Percentiles rank a stretch among this genome's conserved stretches.
phyloP scores from a whole-genome alignment of 2,888 invertebrate species.

The Pseudolycoriella hygida region DNA sequence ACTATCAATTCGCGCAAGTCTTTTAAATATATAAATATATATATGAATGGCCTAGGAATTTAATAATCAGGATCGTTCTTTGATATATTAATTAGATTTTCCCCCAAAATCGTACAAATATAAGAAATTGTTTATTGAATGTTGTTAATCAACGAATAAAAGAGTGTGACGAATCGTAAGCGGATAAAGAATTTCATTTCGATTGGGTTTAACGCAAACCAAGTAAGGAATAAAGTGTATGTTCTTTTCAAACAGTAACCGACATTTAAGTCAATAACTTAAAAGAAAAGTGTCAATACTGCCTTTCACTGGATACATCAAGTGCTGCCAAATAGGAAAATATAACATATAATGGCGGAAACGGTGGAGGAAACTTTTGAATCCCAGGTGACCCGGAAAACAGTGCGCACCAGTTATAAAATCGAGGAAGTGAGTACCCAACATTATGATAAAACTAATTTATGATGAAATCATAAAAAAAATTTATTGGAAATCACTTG shows the following conservation, averaged over 20 bases:
- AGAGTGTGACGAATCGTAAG: neutral
- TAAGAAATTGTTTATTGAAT: neutral
- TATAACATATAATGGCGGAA: conserved; percentile 14
- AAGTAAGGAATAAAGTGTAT: too few species aligned
- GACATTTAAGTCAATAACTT: too few species aligned
- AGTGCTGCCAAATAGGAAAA: neutral
- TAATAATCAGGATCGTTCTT: too few species aligned
- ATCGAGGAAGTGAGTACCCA: conserved; percentile 15
- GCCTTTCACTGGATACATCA: neutral
- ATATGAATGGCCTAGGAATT: neutral
- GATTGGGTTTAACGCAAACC: too few species aligned
- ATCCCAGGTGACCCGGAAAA: conserved; percentile 25
- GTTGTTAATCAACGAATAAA: neutral
- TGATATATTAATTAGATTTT: neutral
- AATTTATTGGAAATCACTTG: neutral
- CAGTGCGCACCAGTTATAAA: conserved; percentile 21
- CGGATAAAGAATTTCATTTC: too few species aligned
- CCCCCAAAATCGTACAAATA: neutral
- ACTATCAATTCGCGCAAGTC: conserved; percentile 5
- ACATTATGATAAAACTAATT: neutral
- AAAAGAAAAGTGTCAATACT: too few species aligned
- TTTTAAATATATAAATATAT: neutral
- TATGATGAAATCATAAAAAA: neutral
- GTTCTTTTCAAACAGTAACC: too few species aligned
- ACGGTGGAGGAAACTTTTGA: conserved; percentile 16